A percentile compares a stretch with the other conserved stretches of the same genome.
phyloP scores from a whole-genome alignment of 1,140 invertebrate species.

The Pomacea maculata region DNA sequence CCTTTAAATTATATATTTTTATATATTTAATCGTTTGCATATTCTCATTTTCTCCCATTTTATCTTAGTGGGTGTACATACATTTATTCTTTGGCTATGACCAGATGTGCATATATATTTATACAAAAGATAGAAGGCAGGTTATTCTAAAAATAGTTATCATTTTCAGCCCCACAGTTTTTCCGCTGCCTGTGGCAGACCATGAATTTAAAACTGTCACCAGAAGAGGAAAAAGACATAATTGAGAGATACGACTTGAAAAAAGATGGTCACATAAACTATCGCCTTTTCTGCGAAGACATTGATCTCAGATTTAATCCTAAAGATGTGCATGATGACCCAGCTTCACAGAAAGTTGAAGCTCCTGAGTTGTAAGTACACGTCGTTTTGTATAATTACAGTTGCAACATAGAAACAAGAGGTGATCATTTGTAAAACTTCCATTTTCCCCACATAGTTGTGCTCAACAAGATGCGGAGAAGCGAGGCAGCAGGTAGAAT shows the following conservation, averaged over 20 bases:
- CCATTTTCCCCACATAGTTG: too few species aligned
- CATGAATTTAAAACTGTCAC: constrained; percentile 52
- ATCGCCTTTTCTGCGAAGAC: constrained; percentile 59
- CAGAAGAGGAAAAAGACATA: constrained; percentile 54
- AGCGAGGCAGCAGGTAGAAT: too few species aligned
- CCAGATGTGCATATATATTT: background rate
- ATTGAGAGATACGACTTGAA: constrained; percentile 57
- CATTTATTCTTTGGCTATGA: background rate
- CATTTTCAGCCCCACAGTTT: constrained; percentile 58
- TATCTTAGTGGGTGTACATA: too few species aligned
- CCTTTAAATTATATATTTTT: background rate
- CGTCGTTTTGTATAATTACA: constrained; percentile 1
- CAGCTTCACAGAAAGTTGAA: constrained; percentile 49
- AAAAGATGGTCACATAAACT: constrained; percentile 60
- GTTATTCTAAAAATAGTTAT: background rate
- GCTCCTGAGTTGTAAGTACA: constrained; percentile 59
- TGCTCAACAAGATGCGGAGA: too few species aligned
- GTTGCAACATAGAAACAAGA: background rate
- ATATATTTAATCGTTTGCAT: too few species aligned
- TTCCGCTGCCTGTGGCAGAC: constrained; percentile 62
- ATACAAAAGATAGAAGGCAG: background rate
- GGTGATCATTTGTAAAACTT: too few species aligned
- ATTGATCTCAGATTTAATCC: constrained; percentile 60
- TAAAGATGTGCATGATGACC: constrained; percentile 46
- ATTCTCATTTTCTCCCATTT: too few species aligned